Conservation (phyloP, 1,140 invertebrate species). For the Cyclina sinensis region DNA sequence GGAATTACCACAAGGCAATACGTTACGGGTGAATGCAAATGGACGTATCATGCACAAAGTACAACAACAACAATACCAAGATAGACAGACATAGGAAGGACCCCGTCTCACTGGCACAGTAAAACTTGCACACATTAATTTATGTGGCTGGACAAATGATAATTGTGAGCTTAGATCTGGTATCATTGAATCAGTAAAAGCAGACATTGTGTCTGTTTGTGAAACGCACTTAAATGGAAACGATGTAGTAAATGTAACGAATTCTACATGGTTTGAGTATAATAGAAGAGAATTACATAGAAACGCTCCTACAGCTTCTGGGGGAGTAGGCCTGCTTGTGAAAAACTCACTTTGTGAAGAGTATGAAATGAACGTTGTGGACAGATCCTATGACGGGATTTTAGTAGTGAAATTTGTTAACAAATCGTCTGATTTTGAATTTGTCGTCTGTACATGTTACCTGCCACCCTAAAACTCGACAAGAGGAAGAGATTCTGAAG, state of each 20-base stretch:
- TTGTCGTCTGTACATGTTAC: slow-evolving; percentile 11
- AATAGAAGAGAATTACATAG: background rate
- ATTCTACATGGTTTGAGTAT: slow-evolving; percentile 12
- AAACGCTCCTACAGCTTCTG: slow-evolving; percentile 45
- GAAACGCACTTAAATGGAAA: slow-evolving; percentile 17
- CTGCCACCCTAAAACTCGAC: slow-evolving; percentile 31
- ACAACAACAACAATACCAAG: background rate
- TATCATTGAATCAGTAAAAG: background rate
- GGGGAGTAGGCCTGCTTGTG: slow-evolving; percentile 25
- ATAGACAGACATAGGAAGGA: too few relatives aligned
- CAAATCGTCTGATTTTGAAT: background rate
- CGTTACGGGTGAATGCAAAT: background rate
- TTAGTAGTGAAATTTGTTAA: background rate
- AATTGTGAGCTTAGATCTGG: background rate
- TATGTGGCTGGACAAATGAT: slow-evolving; percentile 22
- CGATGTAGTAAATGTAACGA: background rate
- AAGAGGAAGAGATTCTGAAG: slow-evolving; percentile 51
- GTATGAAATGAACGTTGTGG: slow-evolving; percentile 13
- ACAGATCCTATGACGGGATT: slow-evolving; percentile 26
- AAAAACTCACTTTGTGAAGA: background rate
- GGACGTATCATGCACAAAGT: background rate
- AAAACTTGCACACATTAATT: slow-evolving; percentile 3
- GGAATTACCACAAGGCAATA: background rate
- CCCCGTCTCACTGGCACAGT: background rate
- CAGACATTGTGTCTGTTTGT: background rate